Evolutionary conservation across 2,797 vertebrate genomes (phyloP).

Genomic region (Thunnus albacares): DNA sequence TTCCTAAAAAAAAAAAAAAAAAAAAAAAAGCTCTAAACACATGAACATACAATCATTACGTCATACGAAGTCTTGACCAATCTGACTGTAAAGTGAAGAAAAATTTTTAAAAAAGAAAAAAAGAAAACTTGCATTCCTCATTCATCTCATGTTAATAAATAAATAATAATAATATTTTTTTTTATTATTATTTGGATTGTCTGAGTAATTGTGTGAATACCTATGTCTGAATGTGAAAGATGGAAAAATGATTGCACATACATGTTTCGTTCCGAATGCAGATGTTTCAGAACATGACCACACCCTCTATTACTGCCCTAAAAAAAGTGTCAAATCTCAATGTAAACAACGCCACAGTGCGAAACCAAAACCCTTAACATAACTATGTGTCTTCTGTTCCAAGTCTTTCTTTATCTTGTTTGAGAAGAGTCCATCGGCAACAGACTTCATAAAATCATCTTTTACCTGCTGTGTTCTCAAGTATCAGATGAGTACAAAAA

Average conservation of each 20-base stretch:
- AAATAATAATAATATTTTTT: no score
- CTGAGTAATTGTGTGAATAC: not conserved
- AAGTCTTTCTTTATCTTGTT: slow-evolving; percentile 16
- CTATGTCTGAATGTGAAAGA: not conserved
- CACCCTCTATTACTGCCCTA: slow-evolving; percentile 7
- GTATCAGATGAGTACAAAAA: slow-evolving; percentile 1
- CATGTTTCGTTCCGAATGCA: not conserved
- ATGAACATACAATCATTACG: not conserved
- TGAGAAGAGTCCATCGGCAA: slow-evolving; percentile 15
- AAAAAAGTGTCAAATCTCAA: slow-evolving; percentile 27
- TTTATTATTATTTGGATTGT: not conserved
- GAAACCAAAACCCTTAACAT: slow-evolving; percentile 6
- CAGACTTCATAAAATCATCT: not conserved
- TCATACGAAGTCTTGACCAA: not conserved
- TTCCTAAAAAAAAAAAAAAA: not conserved
- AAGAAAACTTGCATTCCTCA: no score
- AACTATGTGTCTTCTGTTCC: slow-evolving; percentile 13
- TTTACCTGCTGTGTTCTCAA: not conserved
- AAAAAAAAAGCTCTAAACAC: no score
- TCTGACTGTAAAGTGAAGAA: no score
- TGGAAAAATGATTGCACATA: not conserved
- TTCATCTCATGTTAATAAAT: not conserved
- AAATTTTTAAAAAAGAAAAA: no score
- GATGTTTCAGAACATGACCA: slow-evolving; percentile 27
- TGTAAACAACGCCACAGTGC: slow-evolving; percentile 29